Evolutionary conservation across 2,888 invertebrate genomes (phyloP).

Genomic region (Acanthacorydalis orientalis): DNA sequence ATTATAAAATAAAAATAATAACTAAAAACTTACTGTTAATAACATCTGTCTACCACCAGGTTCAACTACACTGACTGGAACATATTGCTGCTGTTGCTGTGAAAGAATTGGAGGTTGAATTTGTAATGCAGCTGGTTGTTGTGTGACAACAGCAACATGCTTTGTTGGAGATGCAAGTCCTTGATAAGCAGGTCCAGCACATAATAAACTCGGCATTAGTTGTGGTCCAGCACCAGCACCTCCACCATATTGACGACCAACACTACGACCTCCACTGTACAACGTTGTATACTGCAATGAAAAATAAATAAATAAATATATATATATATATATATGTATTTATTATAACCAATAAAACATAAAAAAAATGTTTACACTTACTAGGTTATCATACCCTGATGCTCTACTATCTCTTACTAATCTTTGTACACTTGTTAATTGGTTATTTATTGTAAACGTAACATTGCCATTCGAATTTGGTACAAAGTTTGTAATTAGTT

Average conservation of each 20-base stretch:
- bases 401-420: slow-evolving; percentile 48
- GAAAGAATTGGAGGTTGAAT: slow-evolving; percentile 68
- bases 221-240: slow-evolving; percentile 61
- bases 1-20: background rate
- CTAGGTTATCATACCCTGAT: slow-evolving; percentile 63
- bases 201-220: slow-evolving; percentile 84
- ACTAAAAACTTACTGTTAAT: slow-evolving; percentile 37
- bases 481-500: slow-evolving; percentile 57
- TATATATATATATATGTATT: background rate
- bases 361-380: slow-evolving; percentile 19
- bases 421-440: slow-evolving; percentile 54
- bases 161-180: slow-evolving; percentile 51
- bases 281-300: slow-evolving; percentile 17
- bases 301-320: background rate
- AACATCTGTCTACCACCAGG: slow-evolving; percentile 68
- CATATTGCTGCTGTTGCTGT: slow-evolving; percentile 76
- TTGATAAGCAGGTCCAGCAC: slow-evolving; percentile 59
- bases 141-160: slow-evolving; percentile 46
- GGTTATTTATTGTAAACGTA: slow-evolving; percentile 89
- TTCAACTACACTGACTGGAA: slow-evolving; percentile 85
- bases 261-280: slow-evolving; percentile 54
- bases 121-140: slow-evolving; percentile 51
- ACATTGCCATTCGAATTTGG: slow-evolving; percentile 68
- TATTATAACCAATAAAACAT: background rate
- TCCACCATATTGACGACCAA: slow-evolving; percentile 46